These are phyloP conservation scores for Cyphomyrus discorhynchus DNA, from an alignment of 2,113 vertebrate species.

Conservation along the genomic window DNA sequence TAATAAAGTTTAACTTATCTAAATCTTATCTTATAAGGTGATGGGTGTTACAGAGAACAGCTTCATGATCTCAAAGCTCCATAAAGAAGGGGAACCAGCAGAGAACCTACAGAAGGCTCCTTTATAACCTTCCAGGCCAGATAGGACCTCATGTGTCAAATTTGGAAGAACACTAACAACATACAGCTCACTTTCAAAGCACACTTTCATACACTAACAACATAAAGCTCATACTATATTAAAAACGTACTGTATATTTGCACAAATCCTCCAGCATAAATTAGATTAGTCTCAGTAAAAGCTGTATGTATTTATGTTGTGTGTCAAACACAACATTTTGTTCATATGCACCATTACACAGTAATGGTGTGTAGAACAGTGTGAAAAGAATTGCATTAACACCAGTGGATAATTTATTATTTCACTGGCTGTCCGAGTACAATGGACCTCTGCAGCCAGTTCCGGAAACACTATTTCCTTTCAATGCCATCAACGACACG, in stretches of 20 bases:
- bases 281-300: neutral
- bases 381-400: neutral
- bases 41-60: neutral
- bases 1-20: neutral
- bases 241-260: neutral
- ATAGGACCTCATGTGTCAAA: neutral
- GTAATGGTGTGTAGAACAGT: neutral
- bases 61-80: neutral
- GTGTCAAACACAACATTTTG: neutral
- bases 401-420: neutral
- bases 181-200: neutral
- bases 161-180: neutral
- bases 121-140: neutral
- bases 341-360: neutral
- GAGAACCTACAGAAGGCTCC: neutral
- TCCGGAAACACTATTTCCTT: neutral
- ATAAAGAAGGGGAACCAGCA: neutral
- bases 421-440: neutral
- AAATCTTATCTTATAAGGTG: neutral
- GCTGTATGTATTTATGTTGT: neutral
- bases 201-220: neutral
- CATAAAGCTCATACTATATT: neutral
- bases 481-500: neutral
- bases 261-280: neutral
- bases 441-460: neutral